These are phyloP conservation scores for Carcharodon carcharias DNA, from an alignment of 2,797 vertebrate genomes.

Conservation along the genomic window DNA sequence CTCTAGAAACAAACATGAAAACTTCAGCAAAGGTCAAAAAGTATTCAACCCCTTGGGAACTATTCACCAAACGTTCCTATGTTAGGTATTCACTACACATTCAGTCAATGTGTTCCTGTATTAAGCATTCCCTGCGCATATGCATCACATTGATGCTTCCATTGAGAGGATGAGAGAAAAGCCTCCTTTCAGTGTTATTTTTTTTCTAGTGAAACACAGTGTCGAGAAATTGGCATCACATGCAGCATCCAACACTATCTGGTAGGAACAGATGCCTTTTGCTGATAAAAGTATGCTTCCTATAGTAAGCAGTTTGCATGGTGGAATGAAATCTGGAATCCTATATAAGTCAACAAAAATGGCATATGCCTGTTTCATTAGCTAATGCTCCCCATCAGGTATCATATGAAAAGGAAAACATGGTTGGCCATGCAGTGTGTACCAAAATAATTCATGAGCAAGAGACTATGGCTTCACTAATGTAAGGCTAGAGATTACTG, in stretches of 20 bases:
- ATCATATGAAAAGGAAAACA: slow-evolving; percentile 30
- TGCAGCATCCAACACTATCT: slow-evolving; percentile 34
- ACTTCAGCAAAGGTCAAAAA: slow-evolving; percentile 14
- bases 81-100: slow-evolving; percentile 33
- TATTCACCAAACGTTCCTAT: slow-evolving; percentile 24
- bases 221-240: slow-evolving; percentile 23
- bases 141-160: slow-evolving; percentile 28
- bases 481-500: not conserved
- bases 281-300: slow-evolving; percentile 32
- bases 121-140: slow-evolving; percentile 28
- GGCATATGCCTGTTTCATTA: slow-evolving; percentile 30
- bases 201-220: slow-evolving; percentile 27
- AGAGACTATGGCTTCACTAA: not conserved
- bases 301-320: slow-evolving; percentile 35
- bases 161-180: slow-evolving; percentile 34
- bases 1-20: slow-evolving; percentile 22
- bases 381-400: slow-evolving; percentile 16
- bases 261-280: slow-evolving; percentile 34
- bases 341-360: slow-evolving; percentile 29
- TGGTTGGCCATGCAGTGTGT: not conserved
- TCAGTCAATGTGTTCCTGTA: slow-evolving; percentile 24
- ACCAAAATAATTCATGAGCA: slow-evolving; percentile 8
- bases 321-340: slow-evolving; percentile 35
- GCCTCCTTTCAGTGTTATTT: slow-evolving; percentile 32
- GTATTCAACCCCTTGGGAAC: not conserved